Evolutionary conservation across 2,888 invertebrate genomes (phyloP), one percentile per base, ranked within the genome.

Genomic region (Yponomeuta evonymella): DNA sequence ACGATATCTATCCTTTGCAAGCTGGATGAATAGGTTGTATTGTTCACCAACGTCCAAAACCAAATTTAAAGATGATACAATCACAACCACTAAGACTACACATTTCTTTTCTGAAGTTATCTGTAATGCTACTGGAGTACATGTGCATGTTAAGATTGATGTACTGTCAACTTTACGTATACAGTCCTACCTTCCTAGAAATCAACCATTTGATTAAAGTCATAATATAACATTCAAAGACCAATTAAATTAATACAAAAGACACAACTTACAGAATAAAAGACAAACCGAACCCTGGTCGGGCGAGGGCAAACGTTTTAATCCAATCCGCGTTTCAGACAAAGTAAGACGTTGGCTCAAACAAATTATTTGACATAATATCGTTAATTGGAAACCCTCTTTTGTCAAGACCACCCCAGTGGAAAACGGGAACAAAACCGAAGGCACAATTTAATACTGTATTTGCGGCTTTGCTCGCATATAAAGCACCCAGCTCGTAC

Each of bases 351-450:
- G 89, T 85, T 81, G 88, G 80, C 82, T 90, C 87, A 89, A 91
- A 89, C 90, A 89, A 92, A 91, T 92, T 91, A 91, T 91, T 90
- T 91, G 91, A 90, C 90, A 91, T 92, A 92, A 92, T 91, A 90
- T 91, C 88, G 91, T 91, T 92, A 92, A 91, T 92, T 91, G 91
- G 88, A 89, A 89, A 82, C 89, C 89, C 89, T 88, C 87, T 79
- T 90, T 90, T 89, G 90, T 90, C 63, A 65, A 62, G 83, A 79
- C 83, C 51, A 15, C 51, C 51, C 51, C 51, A 58, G 51, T 15
- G 12, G 15, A 58, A 58, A 15, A 15, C 51, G 5, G 4, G 51
- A 58, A 58, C 15, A 58, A 58, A 15, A 58, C 51, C 12, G 51
- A 58, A 58, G 15, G 51, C 15, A 15, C 15, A 15, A 12, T 58